Base-by-base conservation (phyloP, 2,888 invertebrate species). In the Eudemis profundana region DNA sequence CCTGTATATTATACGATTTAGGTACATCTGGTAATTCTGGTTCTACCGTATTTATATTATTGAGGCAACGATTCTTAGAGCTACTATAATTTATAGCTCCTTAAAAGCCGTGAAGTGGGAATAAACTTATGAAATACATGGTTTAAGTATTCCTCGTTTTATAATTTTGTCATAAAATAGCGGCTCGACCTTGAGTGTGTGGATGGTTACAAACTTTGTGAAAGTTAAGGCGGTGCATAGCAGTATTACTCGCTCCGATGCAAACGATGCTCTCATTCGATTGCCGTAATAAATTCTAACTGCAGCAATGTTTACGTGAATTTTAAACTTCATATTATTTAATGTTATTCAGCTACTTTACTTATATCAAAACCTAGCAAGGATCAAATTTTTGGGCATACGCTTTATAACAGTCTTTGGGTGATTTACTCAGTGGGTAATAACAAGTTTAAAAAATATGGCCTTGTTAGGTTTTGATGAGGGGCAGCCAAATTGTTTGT, bases 151-250 rank as follows among this genome's bases (percentile, higher is more conserved):
- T 36, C 51, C 59, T 53, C 46, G 29, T 59, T 47, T 53, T 40
- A 51, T 59, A 51, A 53, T 60, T 65, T 53, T 65, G 46, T 53
- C 60, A 65, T 65, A 46, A 65, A 70, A 71, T 68, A 69, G 70
- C 70, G 69, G 73, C 71, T 62, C 67, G 73, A 79, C 83, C 80
- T 82, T 78, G 75, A 66, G 64, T 70, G 59, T 40, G 53, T 66
- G 69, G 76, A 73, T 75, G 68, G 68, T 73, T 72, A 65, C 66
- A 57, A 56, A 49, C 29, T 69, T 69, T 70, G 70, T 70, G 71
- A 76, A 81, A 79, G 78, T 78, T 76, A 53, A 77, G 74, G 79
- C 78, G 73, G 36, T 71, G 74, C 68, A n/a, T n/a, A 33, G 42
- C 49, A 54, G 59, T 66, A 51, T 67, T 64, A 61, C 56, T 66